phyloP scores from a whole-genome alignment of 1,140 invertebrate genomes.

The Chlorops oryzae region DNA sequence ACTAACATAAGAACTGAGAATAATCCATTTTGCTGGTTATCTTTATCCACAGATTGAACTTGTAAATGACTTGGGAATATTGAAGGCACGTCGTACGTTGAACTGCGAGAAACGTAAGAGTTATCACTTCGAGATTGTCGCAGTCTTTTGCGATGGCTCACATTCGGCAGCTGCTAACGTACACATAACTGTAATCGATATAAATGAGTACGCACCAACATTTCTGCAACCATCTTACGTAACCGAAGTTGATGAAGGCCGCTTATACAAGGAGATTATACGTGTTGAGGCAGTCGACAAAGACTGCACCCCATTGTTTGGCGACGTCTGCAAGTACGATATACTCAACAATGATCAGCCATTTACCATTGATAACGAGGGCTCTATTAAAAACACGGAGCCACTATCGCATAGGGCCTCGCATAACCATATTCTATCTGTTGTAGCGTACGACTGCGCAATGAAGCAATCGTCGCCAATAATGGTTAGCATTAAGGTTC shows the following conservation, averaged over 20 bases:
- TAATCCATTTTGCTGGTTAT: background rate
- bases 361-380: slow-evolving; percentile 87
- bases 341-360: slow-evolving; percentile 84
- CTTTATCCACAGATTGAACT: slow-evolving; percentile 51
- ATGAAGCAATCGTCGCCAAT: slow-evolving; percentile 84
- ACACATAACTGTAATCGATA: slow-evolving; percentile 90
- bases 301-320: slow-evolving; percentile 86
- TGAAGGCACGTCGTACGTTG: slow-evolving; percentile 71
- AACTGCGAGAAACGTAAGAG: slow-evolving; percentile 91
- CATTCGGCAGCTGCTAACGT: slow-evolving; percentile 82
- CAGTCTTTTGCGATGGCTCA: slow-evolving; percentile 79
- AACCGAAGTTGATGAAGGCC: slow-evolving; percentile 83
- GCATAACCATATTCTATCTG: slow-evolving; percentile 93
- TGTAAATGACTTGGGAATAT: slow-evolving; percentile 49
- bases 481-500: slow-evolving; percentile 89
- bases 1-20: background rate
- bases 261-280: slow-evolving; percentile 82
- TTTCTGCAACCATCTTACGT: slow-evolving; percentile 86
- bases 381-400: slow-evolving; percentile 83
- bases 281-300: slow-evolving; percentile 84
- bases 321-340: slow-evolving; percentile 93
- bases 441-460: slow-evolving; percentile 94
- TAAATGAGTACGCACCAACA: slow-evolving; percentile 88
- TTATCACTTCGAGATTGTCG: slow-evolving; percentile 93
- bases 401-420: slow-evolving; percentile 83